Evolutionary conservation across 2,888 invertebrate species (phyloP), one percentile per base, ranked within the genome.

Genomic region (Torymus tubicola): DNA sequence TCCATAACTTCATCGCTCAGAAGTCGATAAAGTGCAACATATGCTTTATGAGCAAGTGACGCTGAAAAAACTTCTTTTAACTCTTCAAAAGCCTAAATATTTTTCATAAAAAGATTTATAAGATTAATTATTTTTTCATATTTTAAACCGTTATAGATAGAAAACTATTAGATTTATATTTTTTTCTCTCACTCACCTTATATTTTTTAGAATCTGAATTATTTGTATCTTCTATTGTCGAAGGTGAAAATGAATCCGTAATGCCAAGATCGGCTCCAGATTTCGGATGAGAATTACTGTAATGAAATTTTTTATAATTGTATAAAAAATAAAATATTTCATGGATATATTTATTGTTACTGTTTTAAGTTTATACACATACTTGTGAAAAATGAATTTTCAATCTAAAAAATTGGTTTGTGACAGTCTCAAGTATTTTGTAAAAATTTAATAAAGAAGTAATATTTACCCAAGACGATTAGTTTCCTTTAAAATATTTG

Each of bases 11-110:
- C 93, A 5, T 93, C 93, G 1, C 96, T 96, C 11, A 96, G 92
- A 84, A 95, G 94, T 85, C 94, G 94, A 63, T 94, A 92, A 88
- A 97, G 96, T 0, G 95, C 93, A 21, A 94, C 91, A 90, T 97
- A 98, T 0, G 97, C 94, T 74, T 94, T 93, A 87, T 97, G 95
- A 0, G 98, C 98, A 81, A 99, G 92, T 88, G 96, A 95, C 2
- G 95, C 93, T 18, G 96, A 96, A 89, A 98, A 98, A 0, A 97
- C 97, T 87, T 94, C 92, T 60, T 94, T 93, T 50, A 98, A 91
- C 91, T 98, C 98, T 85, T 96, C 95, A 86, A 95, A 92, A 0
- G 95, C 96, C 93, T 94, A 86, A 31, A 5, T 5, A 31, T 31
- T 31, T 31, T 1, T 31, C 5, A n/a, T n/a, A 52, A 24, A 61